phyloP scores from a whole-genome alignment of 37 sponge, comb jelly and placozoan genomes.

The Tethya wilhelma region DNA sequence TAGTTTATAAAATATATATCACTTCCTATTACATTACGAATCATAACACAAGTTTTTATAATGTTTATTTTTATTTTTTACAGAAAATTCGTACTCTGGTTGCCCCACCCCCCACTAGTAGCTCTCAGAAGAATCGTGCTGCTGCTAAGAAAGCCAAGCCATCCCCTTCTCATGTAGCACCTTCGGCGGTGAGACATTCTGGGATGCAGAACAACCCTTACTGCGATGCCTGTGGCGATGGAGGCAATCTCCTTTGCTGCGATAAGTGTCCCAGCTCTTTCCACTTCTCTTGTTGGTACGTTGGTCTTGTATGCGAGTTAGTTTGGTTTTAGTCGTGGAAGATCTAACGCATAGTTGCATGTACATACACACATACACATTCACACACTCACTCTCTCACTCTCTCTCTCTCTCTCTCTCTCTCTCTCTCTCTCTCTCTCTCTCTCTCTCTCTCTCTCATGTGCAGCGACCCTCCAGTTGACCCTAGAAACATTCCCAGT shows the following conservation, averaged over 20 bases:
- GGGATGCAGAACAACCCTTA: slow-evolving; percentile 77
- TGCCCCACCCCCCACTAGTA: slow-evolving; percentile 61
- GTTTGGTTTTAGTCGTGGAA: too few relatives aligned
- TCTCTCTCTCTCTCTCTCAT: slow-evolving; percentile 16
- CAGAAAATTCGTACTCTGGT: slow-evolving; percentile 82
- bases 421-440: slow-evolving; percentile 35
- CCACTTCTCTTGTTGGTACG: slow-evolving; percentile 93
- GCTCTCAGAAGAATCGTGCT: slow-evolving; percentile 25
- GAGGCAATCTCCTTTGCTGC: slow-evolving; percentile 91
- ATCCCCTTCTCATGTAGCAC: too few relatives aligned
- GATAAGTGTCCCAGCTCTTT: slow-evolving; percentile 91
- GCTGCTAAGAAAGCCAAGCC: slow-evolving; percentile 31
- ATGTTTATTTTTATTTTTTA: slow-evolving; percentile 10
- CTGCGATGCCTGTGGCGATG: slow-evolving; percentile 91
- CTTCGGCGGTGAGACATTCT: slow-evolving; percentile 18
- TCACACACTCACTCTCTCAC: background rate
- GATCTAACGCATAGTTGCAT: background rate
- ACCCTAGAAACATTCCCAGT: slow-evolving; percentile 84
- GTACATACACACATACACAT: background rate
- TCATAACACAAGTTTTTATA: too few relatives aligned
- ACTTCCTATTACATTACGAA: too few relatives aligned
- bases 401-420: background rate
- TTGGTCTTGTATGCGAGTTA: too few relatives aligned
- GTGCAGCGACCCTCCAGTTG: slow-evolving; percentile 90
- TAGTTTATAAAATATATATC: too few relatives aligned